Base-by-base conservation (phyloP, 1,140 invertebrate species). In the Cotesia chilonis region DNA sequence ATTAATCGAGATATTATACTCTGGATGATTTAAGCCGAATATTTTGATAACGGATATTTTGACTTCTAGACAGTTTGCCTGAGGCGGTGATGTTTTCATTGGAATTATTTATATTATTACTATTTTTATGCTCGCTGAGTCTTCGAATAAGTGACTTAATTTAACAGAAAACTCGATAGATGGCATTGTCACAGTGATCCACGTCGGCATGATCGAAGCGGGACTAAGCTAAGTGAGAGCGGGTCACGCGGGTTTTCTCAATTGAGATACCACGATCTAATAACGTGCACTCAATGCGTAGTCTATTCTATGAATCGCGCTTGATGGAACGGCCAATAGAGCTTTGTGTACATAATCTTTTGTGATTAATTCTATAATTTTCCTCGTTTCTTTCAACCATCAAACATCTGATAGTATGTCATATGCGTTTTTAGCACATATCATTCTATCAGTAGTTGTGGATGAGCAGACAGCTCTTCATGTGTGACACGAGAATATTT, bases 161-260 rank as follows among this genome's bases (percentile, higher is more conserved):
- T 68, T 54, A 14, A 1, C 4, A 37, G 3, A 12, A 37, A 14
- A 0, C 17, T 28, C 66, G 51, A 35, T 9, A 68, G 66, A 68
- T 68, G 66, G 66, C 51, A 36, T 37, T 65, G 41, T 12, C n/a
- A 35, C 51, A 68, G 66, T 37, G 52, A 68, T 68, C 66, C 66
- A 68, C 51, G 66, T 68, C 66, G 51, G 36, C 51, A 28, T 68
- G 63, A 51, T 66, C 64, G 47, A 66, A 47, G 38, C 20, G 9
- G 36, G 35, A 65, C 28, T 7, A 17, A n/a, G 36, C 41, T 47
- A 51, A 47, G 63, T 51, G 38, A 51, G 63, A 65, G 41, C 52
- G 17, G 47, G 66, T 68, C 66, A 68, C 66, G 52, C 51, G 47
- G 66, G 35, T 63, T 63, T 9, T 63, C 60, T 63, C 14, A 12